Base-by-base conservation (phyloP, 2,797 vertebrate genomes). In the Pseudomugil tenellus region DNA sequence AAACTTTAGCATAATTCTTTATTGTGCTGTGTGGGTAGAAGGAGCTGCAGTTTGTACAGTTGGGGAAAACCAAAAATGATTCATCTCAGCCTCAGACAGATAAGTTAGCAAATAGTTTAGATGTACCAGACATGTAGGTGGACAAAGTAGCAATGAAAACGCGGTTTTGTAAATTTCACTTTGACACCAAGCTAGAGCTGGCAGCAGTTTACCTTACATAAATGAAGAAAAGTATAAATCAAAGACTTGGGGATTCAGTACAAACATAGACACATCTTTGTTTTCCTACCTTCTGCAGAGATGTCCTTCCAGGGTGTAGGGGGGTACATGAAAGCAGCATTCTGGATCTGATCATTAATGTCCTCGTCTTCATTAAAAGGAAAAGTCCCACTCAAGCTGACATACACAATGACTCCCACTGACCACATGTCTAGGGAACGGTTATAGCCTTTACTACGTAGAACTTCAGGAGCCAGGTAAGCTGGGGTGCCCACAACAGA, bases 391-490 rank as follows among this genome's bases (percentile, higher is more conserved):
- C 97, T 98, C 78, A 99, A 91, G 91, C 97, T 99, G 75, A 99
- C 97, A 0, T 98, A 99, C 85, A 99, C 94, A 6, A 99, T 98
- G 49, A 99, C 97, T 17, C 97, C 97, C 52, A 99, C 97, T 0
- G 97, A 99, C 97, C 97, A 99, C 97, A 99, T 99, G 89, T 99
- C 97, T 29, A 99, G 89, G 0, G 97, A 99, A 64, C 97, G 96
- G 89, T 99, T 99, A 93, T 99, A 98, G 81, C 97, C 97, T 91
- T 99, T 99, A 85, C 97, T 98, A 49, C 97, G 93, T 74, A 99
- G 95, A 74, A 99, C 97, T 67, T 99, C 97, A 0, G 97, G 97
- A 7, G 97, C 97, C 51, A 99, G 91, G 76, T 99, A 98, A 0
- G 97, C 97, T 4, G 97, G 97, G 0, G 97, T 99, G 70, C 97